Evolutionary conservation across 2,797 vertebrate genomes (phyloP).

Genomic region (Lutjanus argentimaculatus): DNA sequence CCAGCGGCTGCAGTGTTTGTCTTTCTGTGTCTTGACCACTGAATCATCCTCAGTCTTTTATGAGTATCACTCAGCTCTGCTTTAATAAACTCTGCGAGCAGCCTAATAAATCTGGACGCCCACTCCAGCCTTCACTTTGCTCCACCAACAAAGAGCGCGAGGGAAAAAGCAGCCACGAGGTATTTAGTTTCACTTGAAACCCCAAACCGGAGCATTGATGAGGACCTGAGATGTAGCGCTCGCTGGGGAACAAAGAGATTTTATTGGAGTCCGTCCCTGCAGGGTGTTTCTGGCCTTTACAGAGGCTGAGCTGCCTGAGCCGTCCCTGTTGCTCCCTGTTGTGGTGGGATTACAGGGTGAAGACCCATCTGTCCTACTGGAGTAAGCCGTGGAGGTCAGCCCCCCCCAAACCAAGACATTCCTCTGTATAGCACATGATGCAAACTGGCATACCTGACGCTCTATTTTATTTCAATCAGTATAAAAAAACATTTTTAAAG

Average conservation of each 20-base stretch:
- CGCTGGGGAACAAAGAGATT: constrained; percentile 79
- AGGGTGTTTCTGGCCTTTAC: constrained; percentile 73
- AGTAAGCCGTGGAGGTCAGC: constrained; percentile 70
- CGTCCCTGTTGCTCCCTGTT: constrained; percentile 64
- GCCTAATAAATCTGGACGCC: constrained; percentile 58
- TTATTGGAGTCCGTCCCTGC: constrained; percentile 77
- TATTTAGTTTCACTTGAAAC: constrained; percentile 69
- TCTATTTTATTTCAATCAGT: neutral
- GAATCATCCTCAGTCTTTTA: constrained; percentile 11
- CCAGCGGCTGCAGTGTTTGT: neutral
- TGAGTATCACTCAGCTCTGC: constrained; percentile 15
- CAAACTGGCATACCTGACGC: neutral
- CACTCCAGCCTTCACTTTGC: constrained; percentile 24
- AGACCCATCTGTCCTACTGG: constrained; percentile 62
- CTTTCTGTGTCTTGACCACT: neutral
- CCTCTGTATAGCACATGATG: constrained; percentile 27
- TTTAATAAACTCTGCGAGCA: constrained; percentile 47
- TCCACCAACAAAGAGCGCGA: constrained; percentile 48
- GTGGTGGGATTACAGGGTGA: constrained; percentile 76
- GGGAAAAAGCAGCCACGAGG: constrained; percentile 56
- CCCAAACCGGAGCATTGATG: constrained; percentile 68
- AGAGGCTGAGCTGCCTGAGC: constrained; percentile 62
- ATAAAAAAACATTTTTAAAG: neutral
- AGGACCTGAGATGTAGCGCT: constrained; percentile 69
- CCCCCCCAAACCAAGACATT: constrained; percentile 50